These are phyloP conservation scores for Agrochola lota DNA, from an alignment of 2,888 invertebrate species.

Conservation along the genomic window DNA sequence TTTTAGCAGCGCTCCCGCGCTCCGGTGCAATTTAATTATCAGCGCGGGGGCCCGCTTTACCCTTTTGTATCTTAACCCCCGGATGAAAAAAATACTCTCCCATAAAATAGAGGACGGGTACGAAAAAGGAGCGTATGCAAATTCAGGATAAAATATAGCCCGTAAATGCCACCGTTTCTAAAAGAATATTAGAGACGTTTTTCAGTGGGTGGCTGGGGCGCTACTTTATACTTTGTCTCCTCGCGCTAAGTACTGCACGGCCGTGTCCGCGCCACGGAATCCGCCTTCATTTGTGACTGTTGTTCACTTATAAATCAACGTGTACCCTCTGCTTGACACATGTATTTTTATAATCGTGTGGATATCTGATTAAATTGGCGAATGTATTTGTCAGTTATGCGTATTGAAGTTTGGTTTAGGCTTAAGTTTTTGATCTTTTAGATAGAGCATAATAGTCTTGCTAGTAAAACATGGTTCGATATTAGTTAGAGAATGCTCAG, in stretches of 20 bases:
- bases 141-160: conserved; percentile 91
- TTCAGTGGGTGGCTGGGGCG: conserved; percentile 90
- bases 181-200: conserved; percentile 91
- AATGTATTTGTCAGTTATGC: not conserved
- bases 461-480: not conserved
- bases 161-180: conserved; percentile 91
- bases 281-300: conserved; percentile 89
- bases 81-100: conserved; percentile 90
- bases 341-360: conserved; percentile 23
- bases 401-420: not conserved
- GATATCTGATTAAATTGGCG: not conserved
- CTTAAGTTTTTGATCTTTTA: not conserved
- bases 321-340: conserved; percentile 51
- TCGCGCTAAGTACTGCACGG: conserved; percentile 88
- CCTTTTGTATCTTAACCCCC: conserved; percentile 91
- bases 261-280: conserved; percentile 85
- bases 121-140: conserved; percentile 91
- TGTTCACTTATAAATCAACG: conserved; percentile 87
- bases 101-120: conserved; percentile 91
- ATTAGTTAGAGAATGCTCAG: not conserved
- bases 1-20: conserved; percentile 61
- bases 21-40: conserved; percentile 90
- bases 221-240: conserved; percentile 90
- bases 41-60: conserved; percentile 88
- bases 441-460: not conserved